phyloP scores from a whole-genome alignment of 2,888 invertebrate species.

The Dasysyrphus tricinctus region DNA sequence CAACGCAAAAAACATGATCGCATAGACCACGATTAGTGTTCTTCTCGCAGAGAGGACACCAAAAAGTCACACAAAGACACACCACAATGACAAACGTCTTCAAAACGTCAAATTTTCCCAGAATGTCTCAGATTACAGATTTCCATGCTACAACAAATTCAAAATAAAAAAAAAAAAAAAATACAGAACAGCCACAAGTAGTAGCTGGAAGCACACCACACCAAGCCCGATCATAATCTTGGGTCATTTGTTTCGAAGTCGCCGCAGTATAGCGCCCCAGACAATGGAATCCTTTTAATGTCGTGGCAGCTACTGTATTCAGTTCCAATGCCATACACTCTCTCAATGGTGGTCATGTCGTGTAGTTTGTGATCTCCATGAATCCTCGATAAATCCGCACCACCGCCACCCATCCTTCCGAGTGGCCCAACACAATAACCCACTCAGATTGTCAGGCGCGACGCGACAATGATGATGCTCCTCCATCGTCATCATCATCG shows the following conservation, averaged over 20 bases:
- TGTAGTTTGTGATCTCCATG: conserved; percentile 69
- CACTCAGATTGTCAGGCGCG: conserved; percentile 69
- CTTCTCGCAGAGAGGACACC: conserved; percentile 53
- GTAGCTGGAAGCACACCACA: conserved; percentile 30
- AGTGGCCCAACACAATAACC: conserved; percentile 63
- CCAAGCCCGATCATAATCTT: conserved; percentile 70
- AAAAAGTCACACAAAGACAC: conserved; percentile 68
- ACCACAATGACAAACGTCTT: conserved; percentile 75
- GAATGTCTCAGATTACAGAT: conserved; percentile 76
- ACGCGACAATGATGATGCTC: conserved; percentile 70
- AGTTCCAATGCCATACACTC: conserved; percentile 49
- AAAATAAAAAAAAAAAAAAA: conserved; percentile 16
- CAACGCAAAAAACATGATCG: conserved; percentile 56
- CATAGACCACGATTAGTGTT: conserved; percentile 70
- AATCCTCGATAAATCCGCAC: conserved; percentile 64
- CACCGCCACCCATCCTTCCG: conserved; percentile 32
- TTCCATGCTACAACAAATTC: conserved; percentile 24
- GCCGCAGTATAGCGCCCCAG: conserved; percentile 64
- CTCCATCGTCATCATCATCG: conserved; percentile 18
- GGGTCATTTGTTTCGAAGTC: conserved; percentile 72
- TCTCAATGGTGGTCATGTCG: conserved; percentile 69
- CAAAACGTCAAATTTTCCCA: conserved; percentile 76
- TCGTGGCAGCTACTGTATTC: conserved; percentile 74
- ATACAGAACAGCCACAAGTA: conserved; percentile 12
- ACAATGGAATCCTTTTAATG: conserved; percentile 78